These are phyloP conservation scores for Carassius gibelio DNA, from an alignment of 2,113 vertebrate species.

Conservation along the genomic window DNA sequence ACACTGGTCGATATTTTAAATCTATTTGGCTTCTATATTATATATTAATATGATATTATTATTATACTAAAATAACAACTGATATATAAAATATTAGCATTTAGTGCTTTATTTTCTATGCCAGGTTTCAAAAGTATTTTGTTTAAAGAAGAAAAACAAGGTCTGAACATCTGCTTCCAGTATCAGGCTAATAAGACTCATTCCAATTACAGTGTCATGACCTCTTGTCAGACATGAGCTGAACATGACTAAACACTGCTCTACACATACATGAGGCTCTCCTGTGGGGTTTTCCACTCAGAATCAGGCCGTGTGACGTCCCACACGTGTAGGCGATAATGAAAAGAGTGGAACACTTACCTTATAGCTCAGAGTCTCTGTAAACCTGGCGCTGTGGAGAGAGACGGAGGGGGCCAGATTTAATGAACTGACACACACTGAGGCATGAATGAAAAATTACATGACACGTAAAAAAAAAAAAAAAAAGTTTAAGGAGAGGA, in stretches of 20 bases:
- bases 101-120: neutral
- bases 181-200: neutral
- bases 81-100: neutral
- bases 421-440: neutral
- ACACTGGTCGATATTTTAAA: no score
- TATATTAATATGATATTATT: no score
- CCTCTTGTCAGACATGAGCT: neutral
- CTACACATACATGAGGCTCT: neutral
- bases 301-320: constrained; percentile 8
- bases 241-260: neutral
- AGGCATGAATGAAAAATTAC: constrained; percentile 23
- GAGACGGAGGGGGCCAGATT: constrained; percentile 17
- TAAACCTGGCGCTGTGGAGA: constrained; percentile 82
- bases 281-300: neutral
- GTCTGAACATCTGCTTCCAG: neutral
- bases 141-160: neutral
- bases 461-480: neutral
- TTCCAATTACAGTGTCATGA: neutral
- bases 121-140: neutral
- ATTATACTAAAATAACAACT: no score
- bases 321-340: constrained; percentile 27
- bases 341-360: constrained; percentile 72
- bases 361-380: constrained; percentile 88
- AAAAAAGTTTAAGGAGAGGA: neutral
- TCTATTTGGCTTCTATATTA: no score